Evolutionary conservation across 2,113 vertebrate genomes (phyloP), one percentile per base, ranked within the genome.

Genomic region (Peromyscus maniculatus): DNA sequence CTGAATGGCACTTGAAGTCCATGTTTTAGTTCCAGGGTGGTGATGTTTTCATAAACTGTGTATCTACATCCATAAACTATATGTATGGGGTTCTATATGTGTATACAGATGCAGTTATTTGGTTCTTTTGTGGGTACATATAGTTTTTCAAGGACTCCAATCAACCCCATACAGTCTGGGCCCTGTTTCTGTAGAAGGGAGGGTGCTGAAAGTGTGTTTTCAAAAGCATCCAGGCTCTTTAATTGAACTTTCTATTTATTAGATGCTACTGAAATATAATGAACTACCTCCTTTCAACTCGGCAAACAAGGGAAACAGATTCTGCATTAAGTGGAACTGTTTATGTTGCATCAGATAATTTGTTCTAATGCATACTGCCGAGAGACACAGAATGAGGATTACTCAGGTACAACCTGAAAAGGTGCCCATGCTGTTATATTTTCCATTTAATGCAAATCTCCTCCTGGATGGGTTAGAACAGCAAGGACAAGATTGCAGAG

Each of bases 181-280:
- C 15, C 79, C 62, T 93, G 67, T 16, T 96, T 83, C 36, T 91
- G 0, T 89, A 64, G 57, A 13, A 55, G 72, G 22, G 57, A n/a
- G 39, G 15, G 52, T 66, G 57, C 71, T 82, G 67, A 10, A 90
- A 92, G 89, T 88, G 90, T 96, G 93, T 86, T 98, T 98, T 39
- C 91, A 67, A 88, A 72, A 71, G 75, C 26, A 7, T 71, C 67
- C 24, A 92, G 59, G 92, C 11, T 46, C 90, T 96, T 91, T 78
- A 95, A 80, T 93, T 83, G 88, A 98, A 98, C 96, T 98, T 98
- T 98, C 87, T 93, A 74, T 46, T 55, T 93, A 52, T 89, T 83
- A 43, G 28, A n/a, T 64, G 8, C 59, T 86, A 80, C 79, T 7
- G 26, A 86, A 96, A 93, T 66, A 94, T 9, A 97, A 94, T 52